Evolutionary conservation across 2,113 vertebrate species (phyloP).

Genomic region (Toxotes jaculatrix): DNA sequence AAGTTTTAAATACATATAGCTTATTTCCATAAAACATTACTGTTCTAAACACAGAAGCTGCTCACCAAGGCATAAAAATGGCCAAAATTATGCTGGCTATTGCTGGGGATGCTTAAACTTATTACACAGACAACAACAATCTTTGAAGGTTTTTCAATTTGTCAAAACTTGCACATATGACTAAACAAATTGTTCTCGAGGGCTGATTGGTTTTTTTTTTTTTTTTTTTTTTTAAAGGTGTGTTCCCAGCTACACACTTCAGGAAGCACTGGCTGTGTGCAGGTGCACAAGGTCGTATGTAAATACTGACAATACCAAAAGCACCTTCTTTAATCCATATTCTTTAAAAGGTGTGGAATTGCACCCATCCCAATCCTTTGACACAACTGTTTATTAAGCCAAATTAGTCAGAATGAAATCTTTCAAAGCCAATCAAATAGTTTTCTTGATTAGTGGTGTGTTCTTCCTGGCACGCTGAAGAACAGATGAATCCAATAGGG

Average conservation of each 20-base stretch:
- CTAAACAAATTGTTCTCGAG: conserved; percentile 61
- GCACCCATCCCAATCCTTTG: conserved; percentile 56
- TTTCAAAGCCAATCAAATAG: conserved; percentile 69
- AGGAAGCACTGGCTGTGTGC: conserved; percentile 31
- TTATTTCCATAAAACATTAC: conserved; percentile 88
- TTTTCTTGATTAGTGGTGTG: conserved; percentile 70
- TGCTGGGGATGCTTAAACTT: conserved; percentile 70
- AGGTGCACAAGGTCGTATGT: conserved; percentile 44
- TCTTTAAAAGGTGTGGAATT: conserved; percentile 44
- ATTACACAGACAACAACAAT: conserved; percentile 77
- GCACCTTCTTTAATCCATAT: conserved; percentile 27
- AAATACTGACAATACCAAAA: conserved; percentile 46
- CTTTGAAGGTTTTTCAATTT: conserved; percentile 61
- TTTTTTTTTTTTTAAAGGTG: not conserved
- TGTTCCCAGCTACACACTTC: conserved; percentile 21
- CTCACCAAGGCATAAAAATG: conserved; percentile 82
- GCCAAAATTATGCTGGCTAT: conserved; percentile 74
- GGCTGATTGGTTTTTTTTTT: conserved; percentile 46
- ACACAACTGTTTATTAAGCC: conserved; percentile 64
- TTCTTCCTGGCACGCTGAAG: conserved; percentile 48
- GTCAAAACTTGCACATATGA: conserved; percentile 54
- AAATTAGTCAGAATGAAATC: conserved; percentile 68
- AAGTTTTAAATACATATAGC: conserved; percentile 88
- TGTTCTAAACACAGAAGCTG: conserved; percentile 83
- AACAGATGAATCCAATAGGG: conserved; percentile 64